Evolutionary conservation across 2,888 invertebrate species (phyloP), one percentile per base, ranked within the genome.

Genomic region (Cephus nigrinus): DNA sequence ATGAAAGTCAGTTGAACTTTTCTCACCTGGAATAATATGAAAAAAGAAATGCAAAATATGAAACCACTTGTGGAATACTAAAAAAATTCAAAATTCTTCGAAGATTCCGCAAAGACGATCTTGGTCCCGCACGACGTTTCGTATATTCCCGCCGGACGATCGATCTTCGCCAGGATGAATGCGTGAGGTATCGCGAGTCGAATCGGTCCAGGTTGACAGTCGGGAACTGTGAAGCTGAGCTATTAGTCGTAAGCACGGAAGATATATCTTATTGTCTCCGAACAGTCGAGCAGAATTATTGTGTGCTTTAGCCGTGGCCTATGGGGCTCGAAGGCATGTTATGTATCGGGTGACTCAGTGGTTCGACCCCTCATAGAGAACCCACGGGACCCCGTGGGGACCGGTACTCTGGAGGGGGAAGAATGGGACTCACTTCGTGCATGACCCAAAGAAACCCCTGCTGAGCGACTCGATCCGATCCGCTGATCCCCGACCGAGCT

Each of bases 401-500:
- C 32, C 32, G 31, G 71, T 15, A 33, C 31, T 31, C 31, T 79
- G 80, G 81, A 78, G 80, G 79, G 84, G 85, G 85, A 88, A 88
- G 88, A 89, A 88, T 88, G 89, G 89, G 86, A 88, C 88, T 88
- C 87, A 88, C 87, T 89, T 89, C 87, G 88, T 90, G 89, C 89
- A 90, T 90, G 91, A 91, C 91, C 91, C 90, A 90, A 87, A 89
- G 90, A 90, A 90, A 89, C 90, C 90, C 91, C 91, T 89, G 91
- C 91, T 91, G 90, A 86, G 91, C 87, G 88, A 88, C 89, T 89
- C 90, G 89, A 89, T 89, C 88, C 88, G 89, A 90, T 88, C 89
- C 86, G 88, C 87, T 89, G 90, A 90, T 90, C 90, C 89, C 90
- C 90, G 89, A 90, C 90, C 89, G 90, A 88, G 90, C 88, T 86